Evolutionary conservation across 2,113 vertebrate species (phyloP).

Genomic region (Colaptes auratus): DNA sequence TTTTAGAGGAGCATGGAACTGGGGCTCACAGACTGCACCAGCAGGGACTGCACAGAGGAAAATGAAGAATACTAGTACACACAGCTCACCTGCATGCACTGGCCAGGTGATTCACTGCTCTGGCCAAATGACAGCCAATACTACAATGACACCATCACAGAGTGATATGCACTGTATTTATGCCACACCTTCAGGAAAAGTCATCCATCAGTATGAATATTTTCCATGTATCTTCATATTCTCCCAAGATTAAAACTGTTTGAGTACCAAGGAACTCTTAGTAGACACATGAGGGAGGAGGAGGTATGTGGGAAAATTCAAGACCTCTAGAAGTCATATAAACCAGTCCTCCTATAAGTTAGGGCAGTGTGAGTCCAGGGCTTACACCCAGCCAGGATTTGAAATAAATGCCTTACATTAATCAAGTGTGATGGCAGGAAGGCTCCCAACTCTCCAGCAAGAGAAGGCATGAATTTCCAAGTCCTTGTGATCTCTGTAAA

Average conservation of each 20-base stretch:
- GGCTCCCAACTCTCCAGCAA: not conserved
- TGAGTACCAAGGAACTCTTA: not conserved
- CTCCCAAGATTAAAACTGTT: not conserved
- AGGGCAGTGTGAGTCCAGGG: not conserved
- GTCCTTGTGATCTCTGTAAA: not conserved
- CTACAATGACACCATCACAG: not conserved
- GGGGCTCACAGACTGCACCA: not conserved
- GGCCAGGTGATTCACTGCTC: not conserved
- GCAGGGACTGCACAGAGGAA: not conserved
- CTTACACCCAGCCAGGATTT: not conserved
- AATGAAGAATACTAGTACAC: not conserved
- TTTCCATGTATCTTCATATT: not conserved
- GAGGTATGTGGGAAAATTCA: not conserved
- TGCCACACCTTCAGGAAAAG: not conserved
- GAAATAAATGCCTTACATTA: not conserved
- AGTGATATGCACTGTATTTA: not conserved
- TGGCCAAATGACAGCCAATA: not conserved
- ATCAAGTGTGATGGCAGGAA: not conserved
- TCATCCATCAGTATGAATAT: not conserved
- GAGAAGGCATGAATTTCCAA: not conserved
- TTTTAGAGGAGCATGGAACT: not conserved
- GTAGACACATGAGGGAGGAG: not conserved
- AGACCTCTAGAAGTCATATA: not conserved
- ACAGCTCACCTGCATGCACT: rapidly evolving
- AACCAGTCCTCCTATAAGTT: not conserved